Conservation (phyloP, 2,797 vertebrate species). For the Benthosema pterotum region DNA sequence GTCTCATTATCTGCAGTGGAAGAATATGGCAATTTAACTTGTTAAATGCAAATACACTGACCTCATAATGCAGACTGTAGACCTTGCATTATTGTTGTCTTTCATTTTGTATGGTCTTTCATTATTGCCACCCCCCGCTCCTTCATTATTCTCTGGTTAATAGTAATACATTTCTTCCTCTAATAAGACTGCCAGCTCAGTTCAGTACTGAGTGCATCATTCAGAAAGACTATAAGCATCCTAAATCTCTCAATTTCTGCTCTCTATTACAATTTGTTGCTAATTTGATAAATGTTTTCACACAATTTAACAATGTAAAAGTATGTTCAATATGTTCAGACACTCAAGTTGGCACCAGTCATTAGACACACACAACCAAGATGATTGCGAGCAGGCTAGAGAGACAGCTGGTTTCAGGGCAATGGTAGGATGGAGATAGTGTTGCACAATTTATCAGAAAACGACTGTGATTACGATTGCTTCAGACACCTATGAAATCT, state of each 20-base stretch:
- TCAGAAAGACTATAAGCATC: conserved; percentile 35
- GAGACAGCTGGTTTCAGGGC: not conserved
- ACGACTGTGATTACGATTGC: too few species aligned
- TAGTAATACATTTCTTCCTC: conserved; percentile 5
- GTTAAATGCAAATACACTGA: conserved; percentile 45
- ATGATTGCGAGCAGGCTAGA: not conserved
- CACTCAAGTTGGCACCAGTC: too few species aligned
- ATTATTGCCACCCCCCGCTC: not conserved
- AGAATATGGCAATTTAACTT: conserved; percentile 45
- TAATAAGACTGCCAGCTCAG: conserved; percentile 28
- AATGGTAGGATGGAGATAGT: not conserved
- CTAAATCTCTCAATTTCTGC: conserved; percentile 22
- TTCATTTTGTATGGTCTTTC: conserved; percentile 24
- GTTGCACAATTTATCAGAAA: not conserved
- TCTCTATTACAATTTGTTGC: conserved; percentile 39
- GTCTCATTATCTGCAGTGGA: conserved; percentile 58
- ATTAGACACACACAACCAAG: not conserved
- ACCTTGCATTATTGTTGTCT: conserved; percentile 24
- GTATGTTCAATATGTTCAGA: conserved; percentile 17
- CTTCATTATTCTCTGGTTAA: conserved; percentile 18
- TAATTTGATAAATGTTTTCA: conserved; percentile 54
- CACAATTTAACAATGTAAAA: conserved; percentile 47
- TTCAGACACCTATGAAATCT: too few species aligned
- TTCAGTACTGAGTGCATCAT: conserved; percentile 40
- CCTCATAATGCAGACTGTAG: conserved; percentile 14